Percentiles rank a stretch among this genome's conserved stretches.
phyloP scores from a whole-genome alignment of 1,140 invertebrate species.

The Macrostomum lignano region DNA sequence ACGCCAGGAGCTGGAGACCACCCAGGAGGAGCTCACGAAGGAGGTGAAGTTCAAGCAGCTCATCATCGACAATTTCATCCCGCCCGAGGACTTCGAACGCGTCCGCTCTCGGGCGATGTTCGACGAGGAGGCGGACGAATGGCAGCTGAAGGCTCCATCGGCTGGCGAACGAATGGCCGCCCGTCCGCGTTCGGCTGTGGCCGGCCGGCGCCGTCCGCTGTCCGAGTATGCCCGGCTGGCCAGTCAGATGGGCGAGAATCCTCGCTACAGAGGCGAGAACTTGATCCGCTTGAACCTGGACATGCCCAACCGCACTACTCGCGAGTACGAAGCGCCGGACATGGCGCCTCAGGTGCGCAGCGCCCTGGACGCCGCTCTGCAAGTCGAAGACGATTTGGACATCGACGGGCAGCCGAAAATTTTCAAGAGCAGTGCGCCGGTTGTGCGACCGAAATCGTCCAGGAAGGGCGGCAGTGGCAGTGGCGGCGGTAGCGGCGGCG shows the following conservation, averaged over 20 bases:
- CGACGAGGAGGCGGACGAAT: constrained; percentile 54
- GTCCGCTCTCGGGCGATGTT: constrained; percentile 44
- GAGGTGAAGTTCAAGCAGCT: constrained; percentile 36
- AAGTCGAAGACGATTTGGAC: constrained; percentile 42
- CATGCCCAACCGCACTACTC: constrained; percentile 43
- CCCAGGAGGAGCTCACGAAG: constrained; percentile 46
- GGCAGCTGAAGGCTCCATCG: constrained; percentile 34
- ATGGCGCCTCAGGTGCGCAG: constrained; percentile 43
- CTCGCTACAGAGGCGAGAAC: constrained; percentile 40
- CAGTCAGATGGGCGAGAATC: constrained; percentile 32
- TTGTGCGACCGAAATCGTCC: too few relatives aligned
- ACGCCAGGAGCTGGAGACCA: constrained; percentile 45
- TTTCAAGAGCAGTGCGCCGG: too few relatives aligned
- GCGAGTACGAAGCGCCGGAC: constrained; percentile 43
- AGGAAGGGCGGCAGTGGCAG: too few relatives aligned
- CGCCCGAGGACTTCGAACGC: constrained; percentile 52
- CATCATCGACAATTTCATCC: constrained; percentile 87
- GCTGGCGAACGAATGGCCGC: constrained; percentile 17
- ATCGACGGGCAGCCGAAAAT: too few relatives aligned
- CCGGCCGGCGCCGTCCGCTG: constrained; percentile 36
- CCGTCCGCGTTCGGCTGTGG: constrained; percentile 36
- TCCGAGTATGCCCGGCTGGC: constrained; percentile 42
- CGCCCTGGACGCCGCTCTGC: constrained; percentile 40
- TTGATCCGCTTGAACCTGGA: constrained; percentile 50
- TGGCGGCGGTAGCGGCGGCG: too few relatives aligned